Percentiles rank a stretch among this genome's conserved stretches.
Evolutionary conservation across 2,113 vertebrate genomes (phyloP).

Genomic region (Neotragus pygmaeus): DNA sequence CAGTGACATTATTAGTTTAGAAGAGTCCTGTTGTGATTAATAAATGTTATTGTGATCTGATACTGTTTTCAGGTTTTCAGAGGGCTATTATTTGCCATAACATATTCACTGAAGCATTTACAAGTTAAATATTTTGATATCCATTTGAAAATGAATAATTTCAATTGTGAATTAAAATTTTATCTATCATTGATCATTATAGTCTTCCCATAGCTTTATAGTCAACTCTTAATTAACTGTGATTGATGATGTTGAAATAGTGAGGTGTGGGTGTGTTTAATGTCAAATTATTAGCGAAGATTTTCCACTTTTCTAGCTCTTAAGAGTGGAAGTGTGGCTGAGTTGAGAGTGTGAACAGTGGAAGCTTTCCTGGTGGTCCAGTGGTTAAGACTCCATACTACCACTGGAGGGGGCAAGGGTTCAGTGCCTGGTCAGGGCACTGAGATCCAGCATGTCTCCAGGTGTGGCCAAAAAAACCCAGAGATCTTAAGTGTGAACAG

Average conservation of each 20-base stretch:
- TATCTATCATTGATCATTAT: neutral
- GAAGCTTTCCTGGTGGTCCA: neutral
- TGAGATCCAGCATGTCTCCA: neutral
- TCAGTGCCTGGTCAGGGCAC: neutral
- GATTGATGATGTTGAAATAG: neutral
- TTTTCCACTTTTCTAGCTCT: neutral
- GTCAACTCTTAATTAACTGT: neutral
- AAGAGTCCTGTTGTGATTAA: neutral
- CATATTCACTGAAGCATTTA: neutral
- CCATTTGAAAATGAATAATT: conserved; percentile 30
- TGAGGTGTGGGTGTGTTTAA: neutral
- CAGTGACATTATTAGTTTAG: neutral
- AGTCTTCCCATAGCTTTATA: neutral
- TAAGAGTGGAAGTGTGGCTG: neutral
- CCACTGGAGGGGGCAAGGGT: neutral
- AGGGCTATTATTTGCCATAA: neutral
- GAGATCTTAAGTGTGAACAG: neutral
- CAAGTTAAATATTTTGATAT: neutral
- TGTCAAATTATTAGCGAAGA: neutral
- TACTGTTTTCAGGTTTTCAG: neutral
- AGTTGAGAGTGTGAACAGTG: neutral
- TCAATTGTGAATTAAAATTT: neutral
- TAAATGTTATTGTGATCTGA: neutral
- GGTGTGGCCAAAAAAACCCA: neutral
- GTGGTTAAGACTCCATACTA: neutral